A percentile compares a stretch with the other conserved stretches of the same genome.
phyloP scores from a whole-genome alignment of 2,797 vertebrate genomes.

The Acanthiza pusilla region DNA sequence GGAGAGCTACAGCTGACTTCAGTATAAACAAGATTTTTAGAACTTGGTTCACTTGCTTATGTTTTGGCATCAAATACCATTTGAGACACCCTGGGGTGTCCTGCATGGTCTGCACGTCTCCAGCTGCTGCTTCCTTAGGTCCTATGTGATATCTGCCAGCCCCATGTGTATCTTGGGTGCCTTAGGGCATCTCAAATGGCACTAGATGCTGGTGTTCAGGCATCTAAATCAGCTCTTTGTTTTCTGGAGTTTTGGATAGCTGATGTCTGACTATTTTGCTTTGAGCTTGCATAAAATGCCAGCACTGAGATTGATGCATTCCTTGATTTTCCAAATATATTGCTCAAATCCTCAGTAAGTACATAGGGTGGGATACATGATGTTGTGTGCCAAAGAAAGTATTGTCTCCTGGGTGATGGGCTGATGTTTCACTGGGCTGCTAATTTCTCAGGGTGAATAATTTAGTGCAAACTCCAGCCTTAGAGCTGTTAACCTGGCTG shows the following conservation, averaged over 20 bases:
- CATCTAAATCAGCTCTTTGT: slow-evolving; percentile 40
- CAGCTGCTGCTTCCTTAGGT: neutral
- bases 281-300: neutral
- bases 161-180: neutral
- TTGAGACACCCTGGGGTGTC: neutral
- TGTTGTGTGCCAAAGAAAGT: neutral
- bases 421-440: neutral
- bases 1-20: neutral
- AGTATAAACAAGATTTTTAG: neutral
- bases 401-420: neutral
- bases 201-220: neutral
- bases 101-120: neutral
- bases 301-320: neutral
- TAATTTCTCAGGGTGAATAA: neutral
- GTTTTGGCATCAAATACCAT: neutral
- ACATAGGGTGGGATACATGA: neutral
- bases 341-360: neutral
- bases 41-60: neutral
- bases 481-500: neutral
- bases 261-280: neutral
- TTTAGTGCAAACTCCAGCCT: neutral
- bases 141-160: neutral
- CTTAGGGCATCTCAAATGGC: neutral
- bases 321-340: neutral
- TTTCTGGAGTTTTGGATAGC: neutral